A percentile compares a stretch with the other conserved stretches of the same genome.
Evolutionary conservation across 2,888 invertebrate species (phyloP).

Genomic region (Ophioninae sp.): DNA sequence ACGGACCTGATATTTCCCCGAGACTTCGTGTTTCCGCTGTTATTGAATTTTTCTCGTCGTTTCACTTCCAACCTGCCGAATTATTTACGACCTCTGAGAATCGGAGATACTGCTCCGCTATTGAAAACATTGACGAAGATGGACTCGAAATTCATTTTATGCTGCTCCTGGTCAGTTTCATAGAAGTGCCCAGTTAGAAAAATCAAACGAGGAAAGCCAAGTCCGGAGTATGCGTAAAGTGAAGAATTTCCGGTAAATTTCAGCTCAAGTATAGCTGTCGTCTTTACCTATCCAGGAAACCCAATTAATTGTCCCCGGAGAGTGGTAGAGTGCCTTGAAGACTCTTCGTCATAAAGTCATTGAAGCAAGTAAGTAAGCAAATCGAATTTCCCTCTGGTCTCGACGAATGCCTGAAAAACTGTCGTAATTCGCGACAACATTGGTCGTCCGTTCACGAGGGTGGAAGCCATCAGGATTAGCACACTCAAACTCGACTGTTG

Average conservation of each 20-base stretch:
- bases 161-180: too few relatives aligned
- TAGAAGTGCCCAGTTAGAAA: too few relatives aligned
- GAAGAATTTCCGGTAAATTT: too few relatives aligned
- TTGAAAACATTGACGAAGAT: too few relatives aligned
- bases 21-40: not conserved
- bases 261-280: too few relatives aligned
- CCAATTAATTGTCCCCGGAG: not conserved
- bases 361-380: not conserved
- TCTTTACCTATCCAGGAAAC: too few relatives aligned
- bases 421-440: not conserved
- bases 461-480: not conserved
- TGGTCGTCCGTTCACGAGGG: not conserved
- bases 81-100: not conserved
- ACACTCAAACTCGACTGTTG: not conserved
- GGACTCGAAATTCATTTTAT: too few relatives aligned
- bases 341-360: not conserved
- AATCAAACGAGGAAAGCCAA: too few relatives aligned
- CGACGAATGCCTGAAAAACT: not conserved
- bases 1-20: not conserved
- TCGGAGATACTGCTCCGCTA: too few relatives aligned
- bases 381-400: not conserved
- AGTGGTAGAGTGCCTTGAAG: not conserved
- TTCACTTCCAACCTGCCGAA: not conserved
- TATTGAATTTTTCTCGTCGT: conserved; percentile 18
- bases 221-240: too few relatives aligned